phyloP scores from a whole-genome alignment of 2,113 vertebrate species.

The Salvelinus alpinus region DNA sequence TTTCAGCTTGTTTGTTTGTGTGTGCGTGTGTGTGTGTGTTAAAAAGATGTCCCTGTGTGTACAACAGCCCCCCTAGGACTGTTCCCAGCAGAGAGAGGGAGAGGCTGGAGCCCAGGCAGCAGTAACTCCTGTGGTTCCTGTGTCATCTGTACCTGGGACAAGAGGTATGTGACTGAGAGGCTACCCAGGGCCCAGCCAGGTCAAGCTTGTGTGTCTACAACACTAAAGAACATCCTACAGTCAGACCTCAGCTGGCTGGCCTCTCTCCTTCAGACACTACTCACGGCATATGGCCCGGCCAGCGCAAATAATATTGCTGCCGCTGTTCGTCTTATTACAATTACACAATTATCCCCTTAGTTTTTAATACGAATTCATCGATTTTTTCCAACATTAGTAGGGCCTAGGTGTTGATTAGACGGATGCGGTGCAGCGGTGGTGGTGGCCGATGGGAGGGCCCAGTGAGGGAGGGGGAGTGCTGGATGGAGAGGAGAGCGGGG shows the following conservation, averaged over 20 bases:
- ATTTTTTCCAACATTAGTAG: not conserved
- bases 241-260: not conserved
- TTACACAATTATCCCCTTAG: not conserved
- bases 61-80: too few species aligned
- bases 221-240: not conserved
- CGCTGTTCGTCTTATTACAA: not conserved
- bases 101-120: not conserved
- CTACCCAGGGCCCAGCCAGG: not conserved
- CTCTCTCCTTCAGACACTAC: too few species aligned
- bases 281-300: not conserved
- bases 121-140: not conserved
- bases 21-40: not conserved
- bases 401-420: not conserved
- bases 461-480: conserved; percentile 1
- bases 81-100: not conserved
- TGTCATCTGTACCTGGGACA: not conserved
- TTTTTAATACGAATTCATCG: not conserved
- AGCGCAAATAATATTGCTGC: not conserved
- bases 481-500: not conserved
- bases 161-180: not conserved
- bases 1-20: not conserved
- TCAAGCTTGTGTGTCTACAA: not conserved
- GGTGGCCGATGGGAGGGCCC: not conserved
- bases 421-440: not conserved
- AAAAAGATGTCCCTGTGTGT: not conserved